These are phyloP conservation scores for Cordilura impudica DNA, from an alignment of 2,888 invertebrate genomes.

Conservation along the genomic window DNA sequence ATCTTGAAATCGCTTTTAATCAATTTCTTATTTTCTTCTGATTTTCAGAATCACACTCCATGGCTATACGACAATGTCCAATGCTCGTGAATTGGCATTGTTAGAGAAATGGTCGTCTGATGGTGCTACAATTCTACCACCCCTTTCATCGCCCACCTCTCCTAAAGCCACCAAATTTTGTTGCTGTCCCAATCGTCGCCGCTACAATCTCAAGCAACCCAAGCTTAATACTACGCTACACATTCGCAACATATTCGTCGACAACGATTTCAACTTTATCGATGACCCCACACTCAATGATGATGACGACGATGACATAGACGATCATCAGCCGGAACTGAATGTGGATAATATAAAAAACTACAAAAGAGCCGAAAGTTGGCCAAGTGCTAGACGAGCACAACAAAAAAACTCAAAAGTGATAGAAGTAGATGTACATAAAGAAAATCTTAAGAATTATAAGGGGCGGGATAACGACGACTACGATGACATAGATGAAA, in stretches of 20 bases:
- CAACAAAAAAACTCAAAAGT: constrained; percentile 28
- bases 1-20: not conserved
- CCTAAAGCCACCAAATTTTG: constrained; percentile 73
- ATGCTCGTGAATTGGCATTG: constrained; percentile 76
- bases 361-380: constrained; percentile 58
- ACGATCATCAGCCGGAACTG: constrained; percentile 38
- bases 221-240: constrained; percentile 70
- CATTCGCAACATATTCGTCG: constrained; percentile 72
- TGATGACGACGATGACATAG: constrained; percentile 42
- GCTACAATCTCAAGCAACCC: constrained; percentile 72
- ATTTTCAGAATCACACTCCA: constrained; percentile 73
- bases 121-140: constrained; percentile 70
- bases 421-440: constrained; percentile 33
- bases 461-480: constrained; percentile 30
- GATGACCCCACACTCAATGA: constrained; percentile 71
- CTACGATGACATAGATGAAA: constrained; percentile 52
- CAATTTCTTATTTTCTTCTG: constrained; percentile 29
- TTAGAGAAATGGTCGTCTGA: constrained; percentile 76
- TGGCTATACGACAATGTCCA: constrained; percentile 76
- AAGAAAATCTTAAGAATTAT: constrained; percentile 39
- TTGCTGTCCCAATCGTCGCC: constrained; percentile 74
- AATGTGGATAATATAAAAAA: constrained; percentile 42
- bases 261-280: constrained; percentile 74
- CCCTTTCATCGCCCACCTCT: constrained; percentile 72
- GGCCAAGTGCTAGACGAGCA: constrained; percentile 56